Conservation (phyloP, 2,888 invertebrate species). For the Dasysyrphus tricinctus region DNA sequence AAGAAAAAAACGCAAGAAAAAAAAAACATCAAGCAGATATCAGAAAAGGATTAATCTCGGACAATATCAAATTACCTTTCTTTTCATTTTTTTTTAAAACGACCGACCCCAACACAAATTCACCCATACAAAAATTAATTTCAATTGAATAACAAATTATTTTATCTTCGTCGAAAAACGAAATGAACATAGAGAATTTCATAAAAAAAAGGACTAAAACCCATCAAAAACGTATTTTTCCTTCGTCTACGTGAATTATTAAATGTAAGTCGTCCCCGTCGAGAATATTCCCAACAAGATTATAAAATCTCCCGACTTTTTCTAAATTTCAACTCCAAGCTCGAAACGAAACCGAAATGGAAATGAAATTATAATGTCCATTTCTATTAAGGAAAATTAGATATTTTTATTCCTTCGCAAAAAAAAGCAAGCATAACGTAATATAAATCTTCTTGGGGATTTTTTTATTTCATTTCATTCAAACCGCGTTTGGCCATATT, state of each 20-base stretch:
- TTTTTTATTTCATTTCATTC: conserved; percentile 39
- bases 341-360: conserved; percentile 73
- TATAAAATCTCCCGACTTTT: conserved; percentile 73
- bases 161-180: conserved; percentile 52
- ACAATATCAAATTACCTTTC: conserved; percentile 41
- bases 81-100: conserved; percentile 35
- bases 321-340: conserved; percentile 71
- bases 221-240: conserved; percentile 51
- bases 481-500: conserved; percentile 54
- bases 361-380: conserved; percentile 76
- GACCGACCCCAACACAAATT: conserved; percentile 1
- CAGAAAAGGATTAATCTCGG: conserved; percentile 66
- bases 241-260: conserved; percentile 71
- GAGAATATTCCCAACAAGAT: conserved; percentile 73
- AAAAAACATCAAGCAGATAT: conserved; percentile 18
- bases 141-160: conserved; percentile 68
- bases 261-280: conserved; percentile 67
- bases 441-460: conserved; percentile 62
- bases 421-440: conserved; percentile 58
- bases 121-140: conserved; percentile 39
- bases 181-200: conserved; percentile 52
- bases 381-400: conserved; percentile 75
- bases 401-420: conserved; percentile 49
- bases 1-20: conserved; percentile 20
- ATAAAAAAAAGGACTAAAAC: conserved; percentile 44